Percentiles rank a stretch among this genome's conserved stretches.
Conservation (phyloP, 2,888 invertebrate genomes). For the Rhodophaea formosa region DNA sequence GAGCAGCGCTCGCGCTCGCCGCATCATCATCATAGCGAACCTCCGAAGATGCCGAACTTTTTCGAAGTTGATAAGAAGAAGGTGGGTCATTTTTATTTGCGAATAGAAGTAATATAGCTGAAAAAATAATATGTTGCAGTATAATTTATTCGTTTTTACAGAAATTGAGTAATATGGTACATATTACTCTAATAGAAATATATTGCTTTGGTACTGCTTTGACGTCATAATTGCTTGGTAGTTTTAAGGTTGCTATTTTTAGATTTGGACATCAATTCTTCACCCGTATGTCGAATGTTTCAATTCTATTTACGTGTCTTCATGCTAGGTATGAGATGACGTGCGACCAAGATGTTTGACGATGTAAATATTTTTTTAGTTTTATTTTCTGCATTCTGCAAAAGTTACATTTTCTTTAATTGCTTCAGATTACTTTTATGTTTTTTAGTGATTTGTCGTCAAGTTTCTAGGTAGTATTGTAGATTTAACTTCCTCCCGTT, state of each 20-base stretch:
- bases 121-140: neutral
- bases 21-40: constrained; percentile 43
- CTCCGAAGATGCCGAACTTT: constrained; percentile 71
- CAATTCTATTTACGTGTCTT: neutral
- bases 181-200: too few species aligned
- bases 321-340: neutral
- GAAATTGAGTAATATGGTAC: neutral
- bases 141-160: neutral
- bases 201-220: constrained; percentile 1
- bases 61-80: constrained; percentile 75
- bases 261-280: constrained; percentile 30
- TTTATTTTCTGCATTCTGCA: neutral
- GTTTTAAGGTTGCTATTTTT: constrained; percentile 18
- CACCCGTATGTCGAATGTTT: constrained; percentile 11
- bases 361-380: neutral
- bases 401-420: too few species aligned
- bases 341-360: neutral
- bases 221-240: neutral
- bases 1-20: constrained; percentile 53
- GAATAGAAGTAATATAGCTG: neutral
- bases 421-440: too few species aligned
- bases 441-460: too few species aligned
- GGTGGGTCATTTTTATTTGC: constrained; percentile 42
- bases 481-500: too few species aligned
- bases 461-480: too few species aligned